Evolutionary conservation across 1,140 invertebrate species (phyloP).

Genomic region (Drosophila kurseongensis): DNA sequence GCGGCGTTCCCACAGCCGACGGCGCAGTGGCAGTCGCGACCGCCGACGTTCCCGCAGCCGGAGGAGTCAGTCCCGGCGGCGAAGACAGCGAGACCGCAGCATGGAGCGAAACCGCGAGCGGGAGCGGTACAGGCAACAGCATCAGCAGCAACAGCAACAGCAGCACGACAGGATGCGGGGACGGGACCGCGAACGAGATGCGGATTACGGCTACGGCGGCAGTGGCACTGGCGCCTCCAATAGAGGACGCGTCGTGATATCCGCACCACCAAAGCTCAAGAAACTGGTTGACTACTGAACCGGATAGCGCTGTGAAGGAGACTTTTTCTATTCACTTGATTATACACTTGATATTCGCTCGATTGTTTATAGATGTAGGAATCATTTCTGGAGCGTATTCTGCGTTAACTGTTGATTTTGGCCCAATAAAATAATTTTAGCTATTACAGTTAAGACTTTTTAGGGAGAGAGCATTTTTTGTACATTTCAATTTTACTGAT

Average conservation of each 20-base stretch:
- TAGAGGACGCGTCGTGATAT: slow-evolving; percentile 75
- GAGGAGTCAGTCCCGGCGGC: slow-evolving; percentile 57
- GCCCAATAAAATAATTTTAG: slow-evolving; percentile 48
- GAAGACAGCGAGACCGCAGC: slow-evolving; percentile 59
- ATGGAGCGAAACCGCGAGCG: slow-evolving; percentile 57
- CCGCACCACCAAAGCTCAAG: slow-evolving; percentile 80
- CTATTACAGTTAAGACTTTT: not conserved
- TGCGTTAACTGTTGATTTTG: slow-evolving; percentile 55
- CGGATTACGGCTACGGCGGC: slow-evolving; percentile 36
- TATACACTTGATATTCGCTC: slow-evolving; percentile 39
- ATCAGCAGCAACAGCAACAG: slow-evolving; percentile 52
- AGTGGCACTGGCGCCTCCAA: slow-evolving; percentile 41
- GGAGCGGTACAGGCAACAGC: slow-evolving; percentile 61
- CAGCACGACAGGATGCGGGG: slow-evolving; percentile 30
- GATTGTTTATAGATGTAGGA: slow-evolving; percentile 56
- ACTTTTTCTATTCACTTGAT: slow-evolving; percentile 18
- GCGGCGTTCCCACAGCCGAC: slow-evolving; percentile 50
- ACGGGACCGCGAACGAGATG: slow-evolving; percentile 43
- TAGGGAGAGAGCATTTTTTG: not conserved
- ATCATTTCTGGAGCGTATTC: slow-evolving; percentile 46
- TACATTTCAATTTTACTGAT: not conserved
- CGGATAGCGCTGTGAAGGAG: slow-evolving; percentile 26
- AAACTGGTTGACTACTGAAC: slow-evolving; percentile 82
- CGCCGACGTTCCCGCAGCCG: slow-evolving; percentile 57
- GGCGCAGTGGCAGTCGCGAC: slow-evolving; percentile 62